phyloP scores from a whole-genome alignment of 2,113 vertebrate genomes.

The Polyodon spathula region DNA sequence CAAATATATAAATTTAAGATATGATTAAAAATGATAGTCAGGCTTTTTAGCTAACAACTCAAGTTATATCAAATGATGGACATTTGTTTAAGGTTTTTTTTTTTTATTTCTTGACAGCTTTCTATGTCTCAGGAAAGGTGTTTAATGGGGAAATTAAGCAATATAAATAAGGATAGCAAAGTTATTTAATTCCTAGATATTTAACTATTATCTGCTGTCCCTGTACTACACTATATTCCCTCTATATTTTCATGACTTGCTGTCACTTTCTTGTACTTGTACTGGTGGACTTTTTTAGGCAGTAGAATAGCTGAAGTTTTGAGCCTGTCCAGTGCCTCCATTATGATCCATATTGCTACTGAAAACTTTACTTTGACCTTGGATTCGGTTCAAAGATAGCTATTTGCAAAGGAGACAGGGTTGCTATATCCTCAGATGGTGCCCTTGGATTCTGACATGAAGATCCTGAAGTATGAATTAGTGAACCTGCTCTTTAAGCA shows the following conservation, averaged over 20 bases:
- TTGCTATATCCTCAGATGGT: constrained; percentile 40
- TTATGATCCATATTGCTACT: constrained; percentile 38
- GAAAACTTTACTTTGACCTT: constrained; percentile 31
- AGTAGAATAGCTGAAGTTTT: constrained; percentile 39
- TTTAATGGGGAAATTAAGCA: no score
- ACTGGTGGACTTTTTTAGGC: constrained; percentile 18
- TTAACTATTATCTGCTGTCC: background rate
- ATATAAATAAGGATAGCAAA: no score
- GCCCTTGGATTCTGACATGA: constrained; percentile 36
- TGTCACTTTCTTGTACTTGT: background rate
- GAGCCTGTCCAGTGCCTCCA: constrained; percentile 39
- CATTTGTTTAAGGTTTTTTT: no score
- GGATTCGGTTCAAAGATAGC: constrained; percentile 25
- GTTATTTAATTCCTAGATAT: background rate
- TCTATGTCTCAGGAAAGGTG: no score
- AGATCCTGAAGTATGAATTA: constrained; percentile 26
- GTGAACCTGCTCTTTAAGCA: background rate
- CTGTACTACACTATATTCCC: background rate
- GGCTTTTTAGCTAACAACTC: no score
- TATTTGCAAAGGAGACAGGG: constrained; percentile 38
- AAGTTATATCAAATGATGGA: no score
- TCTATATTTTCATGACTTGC: background rate
- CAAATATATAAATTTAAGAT: background rate
- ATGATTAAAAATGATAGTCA: no score
- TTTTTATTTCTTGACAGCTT: no score